phyloP scores from a whole-genome alignment of 2,797 vertebrate genomes.

The Limosa lapponica region DNA sequence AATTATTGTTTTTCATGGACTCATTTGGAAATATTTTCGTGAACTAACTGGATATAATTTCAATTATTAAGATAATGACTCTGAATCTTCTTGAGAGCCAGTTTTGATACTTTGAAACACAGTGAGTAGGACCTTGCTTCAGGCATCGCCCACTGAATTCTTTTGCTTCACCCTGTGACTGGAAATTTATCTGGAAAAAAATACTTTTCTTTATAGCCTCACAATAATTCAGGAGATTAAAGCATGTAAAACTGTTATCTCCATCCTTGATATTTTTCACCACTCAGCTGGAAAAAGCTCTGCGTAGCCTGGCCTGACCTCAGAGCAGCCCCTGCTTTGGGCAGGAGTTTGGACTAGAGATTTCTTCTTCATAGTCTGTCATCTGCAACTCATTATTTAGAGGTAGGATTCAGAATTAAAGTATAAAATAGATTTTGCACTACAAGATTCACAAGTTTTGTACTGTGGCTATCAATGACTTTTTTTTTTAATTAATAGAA shows the following conservation, averaged over 20 bases:
- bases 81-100: not conserved
- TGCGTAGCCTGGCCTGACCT: not conserved
- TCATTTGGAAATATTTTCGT: not conserved
- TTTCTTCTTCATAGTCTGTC: not conserved
- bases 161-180: not conserved
- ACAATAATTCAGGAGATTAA: not conserved
- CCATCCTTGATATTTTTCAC: not conserved
- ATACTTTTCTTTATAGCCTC: not conserved
- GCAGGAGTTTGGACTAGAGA: not conserved
- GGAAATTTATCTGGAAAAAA: not conserved
- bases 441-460: not conserved
- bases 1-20: not conserved
- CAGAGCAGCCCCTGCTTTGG: not conserved
- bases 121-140: not conserved
- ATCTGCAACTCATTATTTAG: not conserved
- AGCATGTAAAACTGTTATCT: not conserved
- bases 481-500: not conserved
- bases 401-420: not conserved
- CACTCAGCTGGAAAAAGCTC: not conserved
- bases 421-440: not conserved
- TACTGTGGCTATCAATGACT: fast-evolving
- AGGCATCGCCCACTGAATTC: not conserved
- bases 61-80: not conserved
- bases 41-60: not conserved
- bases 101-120: not conserved